Conservation (phyloP, 2,888 invertebrate genomes). For the Spicauda simplicius region DNA sequence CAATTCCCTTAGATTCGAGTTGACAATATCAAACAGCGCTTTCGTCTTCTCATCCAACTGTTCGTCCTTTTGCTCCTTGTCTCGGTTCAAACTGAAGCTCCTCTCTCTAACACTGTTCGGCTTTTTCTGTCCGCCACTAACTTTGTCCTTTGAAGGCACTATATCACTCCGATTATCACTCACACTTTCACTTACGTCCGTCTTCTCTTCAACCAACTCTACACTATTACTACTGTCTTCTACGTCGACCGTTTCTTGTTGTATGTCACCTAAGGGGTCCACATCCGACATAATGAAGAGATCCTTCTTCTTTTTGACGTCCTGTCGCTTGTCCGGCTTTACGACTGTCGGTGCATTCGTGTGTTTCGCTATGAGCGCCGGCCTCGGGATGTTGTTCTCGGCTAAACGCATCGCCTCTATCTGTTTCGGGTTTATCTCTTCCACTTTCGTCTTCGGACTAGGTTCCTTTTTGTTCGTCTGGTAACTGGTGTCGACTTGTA, state of each 20-base stretch:
- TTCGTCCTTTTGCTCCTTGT: slow-evolving; percentile 49
- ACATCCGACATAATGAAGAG: slow-evolving; percentile 71
- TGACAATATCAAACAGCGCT: slow-evolving; percentile 67
- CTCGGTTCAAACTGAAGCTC: slow-evolving; percentile 53
- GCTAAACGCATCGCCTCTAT: slow-evolving; percentile 68
- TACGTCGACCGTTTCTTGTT: slow-evolving; percentile 63
- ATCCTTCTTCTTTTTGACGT: slow-evolving; percentile 75
- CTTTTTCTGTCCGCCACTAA: slow-evolving; percentile 51
- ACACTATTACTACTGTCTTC: slow-evolving; percentile 82
- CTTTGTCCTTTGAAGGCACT: slow-evolving; percentile 76
- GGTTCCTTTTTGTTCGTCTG: slow-evolving; percentile 58
- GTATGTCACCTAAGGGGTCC: slow-evolving; percentile 66
- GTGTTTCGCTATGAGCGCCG: slow-evolving; percentile 65
- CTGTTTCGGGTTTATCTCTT: slow-evolving; percentile 66
- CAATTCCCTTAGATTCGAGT: slow-evolving; percentile 73
- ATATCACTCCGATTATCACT: slow-evolving; percentile 61
- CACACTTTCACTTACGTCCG: slow-evolving; percentile 59
- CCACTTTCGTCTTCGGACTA: slow-evolving; percentile 61
- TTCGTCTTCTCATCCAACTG: slow-evolving; percentile 59
- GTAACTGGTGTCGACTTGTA: slow-evolving; percentile 69
- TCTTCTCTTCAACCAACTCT: slow-evolving; percentile 70
- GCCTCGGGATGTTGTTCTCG: slow-evolving; percentile 74
- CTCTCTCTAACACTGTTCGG: slow-evolving; percentile 49
- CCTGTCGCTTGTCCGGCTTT: slow-evolving; percentile 74
- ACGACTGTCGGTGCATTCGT: slow-evolving; percentile 69